Evolutionary conservation across 2,113 vertebrate genomes (phyloP).

Genomic region (Ornithorhynchus anatinus): DNA sequence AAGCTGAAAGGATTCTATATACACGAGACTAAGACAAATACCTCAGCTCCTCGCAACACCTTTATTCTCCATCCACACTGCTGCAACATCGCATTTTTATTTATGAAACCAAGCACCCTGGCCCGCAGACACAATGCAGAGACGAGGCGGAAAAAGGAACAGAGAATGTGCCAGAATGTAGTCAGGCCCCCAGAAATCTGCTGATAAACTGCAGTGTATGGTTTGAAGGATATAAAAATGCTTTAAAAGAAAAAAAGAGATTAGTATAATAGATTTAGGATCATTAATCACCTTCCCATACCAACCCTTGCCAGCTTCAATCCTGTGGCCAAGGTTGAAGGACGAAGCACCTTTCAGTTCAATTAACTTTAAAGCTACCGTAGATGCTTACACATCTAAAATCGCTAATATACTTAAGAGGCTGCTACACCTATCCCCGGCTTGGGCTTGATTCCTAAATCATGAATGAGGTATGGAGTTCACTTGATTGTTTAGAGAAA

Average conservation of each 20-base stretch:
- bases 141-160: not conserved
- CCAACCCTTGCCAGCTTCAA: not conserved
- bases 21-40: slow-evolving; percentile 17
- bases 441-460: not conserved
- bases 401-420: not conserved
- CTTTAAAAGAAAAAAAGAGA: not conserved
- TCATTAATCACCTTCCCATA: not conserved
- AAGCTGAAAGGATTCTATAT: slow-evolving; percentile 50
- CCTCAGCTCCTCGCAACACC: slow-evolving; percentile 28
- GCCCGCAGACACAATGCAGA: slow-evolving; percentile 15
- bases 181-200: too few species aligned
- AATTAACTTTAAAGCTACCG: not conserved
- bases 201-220: not conserved
- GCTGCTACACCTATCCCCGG: not conserved
- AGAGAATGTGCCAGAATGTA: too few species aligned
- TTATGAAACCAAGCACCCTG: slow-evolving; percentile 12
- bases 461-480: not conserved
- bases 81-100: slow-evolving; percentile 2
- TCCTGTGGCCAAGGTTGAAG: not conserved
- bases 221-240: not conserved
- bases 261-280: not conserved
- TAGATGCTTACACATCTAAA: slow-evolving; percentile 16
- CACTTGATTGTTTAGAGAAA: slow-evolving; percentile 17
- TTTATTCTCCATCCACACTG: slow-evolving; percentile 18
- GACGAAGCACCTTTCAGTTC: slow-evolving; percentile 19